Base-by-base conservation (phyloP, 1,140 invertebrate genomes). In the Drosophila varians region DNA sequence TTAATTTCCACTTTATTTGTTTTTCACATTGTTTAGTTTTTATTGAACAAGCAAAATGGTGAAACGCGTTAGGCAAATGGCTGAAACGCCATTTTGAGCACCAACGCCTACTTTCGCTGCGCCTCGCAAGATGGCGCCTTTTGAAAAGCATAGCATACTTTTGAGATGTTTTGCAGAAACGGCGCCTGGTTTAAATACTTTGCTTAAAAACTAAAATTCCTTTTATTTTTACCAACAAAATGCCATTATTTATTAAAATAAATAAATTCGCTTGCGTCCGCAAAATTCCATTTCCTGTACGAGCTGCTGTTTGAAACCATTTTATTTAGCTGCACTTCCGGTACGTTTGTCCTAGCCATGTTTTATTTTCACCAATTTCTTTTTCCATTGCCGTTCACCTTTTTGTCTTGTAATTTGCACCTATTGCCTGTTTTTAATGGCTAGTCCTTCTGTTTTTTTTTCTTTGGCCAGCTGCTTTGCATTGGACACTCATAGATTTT, bases 401-500 rank as follows among this genome's bases (percentile, higher is more conserved):
- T 77, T 48, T 38, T 18, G 62, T 49, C 56, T 42, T 60, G 31
- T 86, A 86, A 86, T 86, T 86, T 87, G 76, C 80, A 86, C 82
- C 82, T 86, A 83, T 82, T 77, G 77, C 78, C 62, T 40, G 61
- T 18, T 77, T 77, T 82, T 78, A 86, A 87, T 87, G 80, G 80
- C 57, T 70, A 74, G 77, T 87, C 48, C 62, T 36, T 14, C 14
- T 25, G 4, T 23, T 51, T 31, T 23, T 51, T 31, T 19, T 25
- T 25, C 26, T 73, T 16, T 2, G 7, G 16, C 49, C 21, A 19
- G 26, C 54, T 62, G 62, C 51, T 86, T 86, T 86, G 77, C 82
- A 87, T 87, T 82, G 77, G 64, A 71, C 62, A 61, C 83, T 74
- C 84, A 86, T 89, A 89, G 74, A 89, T 89, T 89, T 89, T 47